Conservation (phyloP, 37 sponge, comb jelly and placozoan species). For the Petrosia ficiformis region DNA sequence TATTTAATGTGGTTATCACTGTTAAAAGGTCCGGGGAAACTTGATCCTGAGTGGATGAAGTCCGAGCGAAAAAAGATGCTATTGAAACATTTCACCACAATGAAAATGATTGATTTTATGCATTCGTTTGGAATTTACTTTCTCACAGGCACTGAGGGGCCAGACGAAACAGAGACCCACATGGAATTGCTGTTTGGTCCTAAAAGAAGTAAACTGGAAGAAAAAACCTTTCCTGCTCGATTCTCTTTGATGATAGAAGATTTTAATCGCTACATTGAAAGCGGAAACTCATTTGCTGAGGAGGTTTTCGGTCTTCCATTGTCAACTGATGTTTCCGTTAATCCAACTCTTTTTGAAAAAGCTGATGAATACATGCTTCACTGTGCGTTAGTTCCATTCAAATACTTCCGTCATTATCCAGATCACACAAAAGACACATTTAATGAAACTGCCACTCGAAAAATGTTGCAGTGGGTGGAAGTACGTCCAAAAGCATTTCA, state of each 20-base stretch:
- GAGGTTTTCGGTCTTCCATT: not conserved
- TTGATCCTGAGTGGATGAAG: not conserved
- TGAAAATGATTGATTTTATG: not conserved
- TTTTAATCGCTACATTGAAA: not conserved
- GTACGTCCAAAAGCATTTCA: conserved; percentile 14
- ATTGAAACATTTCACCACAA: not conserved
- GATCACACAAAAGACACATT: conserved; percentile 12
- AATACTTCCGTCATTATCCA: conserved; percentile 17
- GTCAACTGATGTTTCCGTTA: not conserved
- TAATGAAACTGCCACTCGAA: not conserved
- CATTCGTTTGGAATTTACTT: too few species aligned
- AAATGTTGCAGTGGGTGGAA: not conserved
- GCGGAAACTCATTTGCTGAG: conserved; percentile 32
- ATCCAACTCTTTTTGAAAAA: conserved; percentile 33
- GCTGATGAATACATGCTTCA: conserved; percentile 18
- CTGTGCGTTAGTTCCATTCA: conserved; percentile 8
- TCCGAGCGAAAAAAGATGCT: not conserved
- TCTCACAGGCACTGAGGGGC: too few species aligned
- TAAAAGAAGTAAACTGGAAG: too few species aligned
- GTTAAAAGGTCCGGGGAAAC: not conserved
- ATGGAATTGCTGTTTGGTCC: too few species aligned
- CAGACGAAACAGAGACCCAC: too few species aligned
- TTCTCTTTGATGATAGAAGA: too few species aligned
- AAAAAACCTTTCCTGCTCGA: too few species aligned
- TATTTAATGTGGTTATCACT: conserved; percentile 34